Evolutionary conservation across 1,140 invertebrate species (phyloP).

Genomic region (Latrodectus geometricus): DNA sequence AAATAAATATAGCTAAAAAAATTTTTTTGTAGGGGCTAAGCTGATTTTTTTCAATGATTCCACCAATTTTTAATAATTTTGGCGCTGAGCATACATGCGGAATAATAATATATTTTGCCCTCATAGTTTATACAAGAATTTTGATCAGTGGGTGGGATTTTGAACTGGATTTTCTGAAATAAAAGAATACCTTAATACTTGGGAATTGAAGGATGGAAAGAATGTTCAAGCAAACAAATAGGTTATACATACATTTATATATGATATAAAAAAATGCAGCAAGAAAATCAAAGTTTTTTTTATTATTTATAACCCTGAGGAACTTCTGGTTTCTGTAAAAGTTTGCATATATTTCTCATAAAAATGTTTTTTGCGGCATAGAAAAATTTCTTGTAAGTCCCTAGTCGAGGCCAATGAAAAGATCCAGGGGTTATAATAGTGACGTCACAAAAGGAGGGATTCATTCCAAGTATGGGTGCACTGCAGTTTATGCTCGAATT

Average conservation of each 20-base stretch:
- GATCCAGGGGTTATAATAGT: conserved; percentile 35
- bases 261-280: not conserved
- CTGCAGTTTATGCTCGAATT: conserved; percentile 12
- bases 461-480: conserved; percentile 10
- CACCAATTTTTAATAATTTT: conserved; percentile 44
- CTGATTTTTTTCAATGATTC: not conserved
- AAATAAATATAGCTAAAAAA: not conserved
- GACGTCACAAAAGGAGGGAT: conserved; percentile 13
- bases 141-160: conserved; percentile 19
- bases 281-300: not conserved
- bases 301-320: not conserved
- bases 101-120: conserved; percentile 29
- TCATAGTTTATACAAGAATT: conserved; percentile 49
- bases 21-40: not conserved
- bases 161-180: conserved; percentile 15
- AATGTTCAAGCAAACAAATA: not conserved
- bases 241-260: conserved; percentile 13
- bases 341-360: conserved; percentile 47
- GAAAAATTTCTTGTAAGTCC: conserved; percentile 22
- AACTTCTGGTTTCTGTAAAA: conserved; percentile 13
- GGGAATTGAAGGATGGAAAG: not conserved
- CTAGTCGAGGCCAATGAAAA: conserved; percentile 16
- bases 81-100: not conserved
- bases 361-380: conserved; percentile 48
- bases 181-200: not conserved